phyloP scores from a whole-genome alignment of 1,140 invertebrate species.

The Magallana angulata region DNA sequence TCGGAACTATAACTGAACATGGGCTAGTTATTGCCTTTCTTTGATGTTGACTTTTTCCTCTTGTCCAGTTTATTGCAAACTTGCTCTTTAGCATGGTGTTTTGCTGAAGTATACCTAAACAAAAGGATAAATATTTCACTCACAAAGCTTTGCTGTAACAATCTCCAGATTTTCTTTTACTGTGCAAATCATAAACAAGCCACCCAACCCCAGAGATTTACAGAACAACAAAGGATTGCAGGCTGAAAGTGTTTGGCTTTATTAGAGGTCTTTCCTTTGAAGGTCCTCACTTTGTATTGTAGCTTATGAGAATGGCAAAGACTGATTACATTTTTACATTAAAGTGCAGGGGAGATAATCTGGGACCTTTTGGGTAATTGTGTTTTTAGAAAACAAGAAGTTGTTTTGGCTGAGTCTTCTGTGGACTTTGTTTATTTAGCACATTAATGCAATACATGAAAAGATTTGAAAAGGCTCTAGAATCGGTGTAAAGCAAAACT shows the following conservation, averaged over 20 bases:
- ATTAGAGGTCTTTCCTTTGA: background rate
- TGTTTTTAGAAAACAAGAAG: conserved; percentile 14
- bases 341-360: background rate
- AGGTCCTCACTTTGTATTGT: background rate
- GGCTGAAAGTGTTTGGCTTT: conserved; percentile 9
- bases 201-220: conserved; percentile 11
- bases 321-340: background rate
- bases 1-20: too few relatives aligned
- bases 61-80: conserved; percentile 9
- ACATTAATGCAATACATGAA: background rate
- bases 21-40: background rate
- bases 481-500: background rate
- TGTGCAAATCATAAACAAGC: conserved; percentile 17
- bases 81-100: conserved; percentile 16
- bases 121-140: conserved; percentile 29
- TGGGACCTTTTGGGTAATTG: conserved; percentile 8
- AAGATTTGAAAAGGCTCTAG: background rate
- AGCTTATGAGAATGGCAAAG: background rate
- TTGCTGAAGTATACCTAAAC: background rate
- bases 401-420: background rate
- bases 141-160: background rate
- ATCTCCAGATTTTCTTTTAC: conserved; percentile 10
- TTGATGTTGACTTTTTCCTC: conserved; percentile 28
- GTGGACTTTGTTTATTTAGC: background rate
- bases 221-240: conserved; percentile 24